These are phyloP conservation scores for Pilophorus perplexus DNA, from an alignment of 2,888 invertebrate species.

Conservation along the genomic window DNA sequence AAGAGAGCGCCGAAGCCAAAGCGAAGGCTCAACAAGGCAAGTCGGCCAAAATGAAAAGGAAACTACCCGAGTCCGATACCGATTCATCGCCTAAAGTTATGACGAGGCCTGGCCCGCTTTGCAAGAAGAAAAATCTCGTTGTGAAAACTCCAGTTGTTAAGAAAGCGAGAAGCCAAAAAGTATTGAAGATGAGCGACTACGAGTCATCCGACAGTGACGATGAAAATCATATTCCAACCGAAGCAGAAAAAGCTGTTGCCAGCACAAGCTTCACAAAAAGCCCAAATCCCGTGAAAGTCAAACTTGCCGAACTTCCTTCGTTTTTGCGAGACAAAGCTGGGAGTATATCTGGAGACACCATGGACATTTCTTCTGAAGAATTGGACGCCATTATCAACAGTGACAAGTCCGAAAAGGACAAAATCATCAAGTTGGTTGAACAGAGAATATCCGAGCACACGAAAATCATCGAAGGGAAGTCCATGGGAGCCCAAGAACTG, in stretches of 20 bases:
- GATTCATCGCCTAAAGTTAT: neutral
- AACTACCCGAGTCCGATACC: constrained; percentile 9
- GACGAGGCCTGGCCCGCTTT: constrained; percentile 14
- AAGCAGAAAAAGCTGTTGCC: neutral
- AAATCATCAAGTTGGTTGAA: constrained; percentile 31
- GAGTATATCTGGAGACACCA: neutral
- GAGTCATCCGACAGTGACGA: constrained; percentile 21
- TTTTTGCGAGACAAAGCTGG: constrained; percentile 14
- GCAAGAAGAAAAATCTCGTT: constrained; percentile 8
- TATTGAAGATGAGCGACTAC: constrained; percentile 7
- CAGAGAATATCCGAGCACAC: constrained; percentile 39
- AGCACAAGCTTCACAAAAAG: neutral
- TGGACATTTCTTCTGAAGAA: neutral
- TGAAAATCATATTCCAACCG: constrained; percentile 1
- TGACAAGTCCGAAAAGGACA: constrained; percentile 28
- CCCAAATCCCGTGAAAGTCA: constrained; percentile 6
- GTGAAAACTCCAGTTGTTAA: neutral
- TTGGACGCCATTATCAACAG: neutral
- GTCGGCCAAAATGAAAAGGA: constrained; percentile 12
- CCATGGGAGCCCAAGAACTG: constrained; percentile 26
- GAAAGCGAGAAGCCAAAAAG: neutral
- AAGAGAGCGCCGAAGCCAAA: neutral
- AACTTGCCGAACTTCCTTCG: constrained; percentile 21
- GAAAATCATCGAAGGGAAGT: constrained; percentile 30
- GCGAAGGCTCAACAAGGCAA: neutral